These are phyloP conservation scores for Pollimyrus isidori DNA, from an alignment of 2,113 vertebrate genomes.

Conservation along the genomic window DNA sequence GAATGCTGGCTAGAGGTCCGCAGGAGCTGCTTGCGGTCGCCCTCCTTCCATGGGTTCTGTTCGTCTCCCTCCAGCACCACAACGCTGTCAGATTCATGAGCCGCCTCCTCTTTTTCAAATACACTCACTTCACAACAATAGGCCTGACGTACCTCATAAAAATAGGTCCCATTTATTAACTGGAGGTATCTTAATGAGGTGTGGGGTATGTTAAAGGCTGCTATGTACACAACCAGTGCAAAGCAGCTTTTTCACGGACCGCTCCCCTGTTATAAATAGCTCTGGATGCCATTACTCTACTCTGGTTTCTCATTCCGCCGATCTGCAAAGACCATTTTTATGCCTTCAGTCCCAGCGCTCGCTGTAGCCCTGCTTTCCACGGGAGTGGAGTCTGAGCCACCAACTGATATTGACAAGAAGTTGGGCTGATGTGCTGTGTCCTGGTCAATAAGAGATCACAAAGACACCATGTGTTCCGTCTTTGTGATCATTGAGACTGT, in stretches of 20 bases:
- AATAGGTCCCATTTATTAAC: neutral
- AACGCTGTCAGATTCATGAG: neutral
- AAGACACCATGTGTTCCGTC: neutral
- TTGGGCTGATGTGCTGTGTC: neutral
- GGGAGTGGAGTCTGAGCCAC: neutral
- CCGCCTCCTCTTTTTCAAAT: neutral
- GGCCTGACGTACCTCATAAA: neutral
- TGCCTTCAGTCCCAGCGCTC: neutral
- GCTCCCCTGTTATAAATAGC: conserved; percentile 53
- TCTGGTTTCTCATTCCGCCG: conserved; percentile 44
- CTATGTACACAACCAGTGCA: neutral
- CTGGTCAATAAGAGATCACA: neutral
- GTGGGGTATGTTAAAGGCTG: neutral
- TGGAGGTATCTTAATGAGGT: neutral
- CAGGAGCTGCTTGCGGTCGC: neutral
- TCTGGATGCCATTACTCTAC: conserved; percentile 50
- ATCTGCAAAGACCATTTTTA: neutral
- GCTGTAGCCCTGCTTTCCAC: neutral
- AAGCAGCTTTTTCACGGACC: conserved; percentile 19
- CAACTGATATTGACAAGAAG: neutral
- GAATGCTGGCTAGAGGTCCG: neutral
- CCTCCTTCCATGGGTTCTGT: neutral
- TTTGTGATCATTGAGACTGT: neutral
- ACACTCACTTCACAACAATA: neutral
- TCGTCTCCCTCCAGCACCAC: neutral